Conservation (phyloP, 2,113 vertebrate species). For the Empidonax traillii region DNA sequence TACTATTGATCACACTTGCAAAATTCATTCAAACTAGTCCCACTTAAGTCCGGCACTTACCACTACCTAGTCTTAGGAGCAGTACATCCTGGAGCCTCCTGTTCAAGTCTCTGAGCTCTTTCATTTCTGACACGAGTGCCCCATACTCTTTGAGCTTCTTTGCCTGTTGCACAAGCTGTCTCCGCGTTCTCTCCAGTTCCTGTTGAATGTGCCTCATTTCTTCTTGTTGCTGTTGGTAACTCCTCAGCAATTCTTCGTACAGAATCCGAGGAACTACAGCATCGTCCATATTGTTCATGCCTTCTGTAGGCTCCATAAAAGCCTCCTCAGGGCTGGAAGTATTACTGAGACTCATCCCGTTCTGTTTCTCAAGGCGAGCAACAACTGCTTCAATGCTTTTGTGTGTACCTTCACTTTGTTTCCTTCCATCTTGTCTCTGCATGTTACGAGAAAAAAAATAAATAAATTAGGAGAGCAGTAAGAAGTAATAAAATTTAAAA, state of each 20-base stretch:
- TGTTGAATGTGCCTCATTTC: constrained; percentile 97
- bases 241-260: constrained; percentile 95
- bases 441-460: constrained; percentile 43
- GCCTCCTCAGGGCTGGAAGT: constrained; percentile 75
- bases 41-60: constrained; percentile 79
- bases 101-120: constrained; percentile 99
- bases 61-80: constrained; percentile 94
- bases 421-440: constrained; percentile 83
- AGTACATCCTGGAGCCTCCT: constrained; percentile 96
- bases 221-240: constrained; percentile 96
- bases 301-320: constrained; percentile 76
- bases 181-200: constrained; percentile 93
- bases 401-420: constrained; percentile 80
- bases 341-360: constrained; percentile 78
- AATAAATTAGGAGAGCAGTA: background rate
- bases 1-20: constrained; percentile 45
- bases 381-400: constrained; percentile 97
- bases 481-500: background rate
- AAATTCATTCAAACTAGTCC: constrained; percentile 55
- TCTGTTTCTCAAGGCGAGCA: constrained; percentile 88
- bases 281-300: constrained; percentile 78
- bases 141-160: constrained; percentile 98
- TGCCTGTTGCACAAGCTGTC: constrained; percentile 96
- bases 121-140: constrained; percentile 94
- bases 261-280: constrained; percentile 91